Percentiles rank a stretch among this genome's conserved stretches.
Evolutionary conservation across 2,888 invertebrate genomes (phyloP).

Genomic region (Drosophila prolongata): DNA sequence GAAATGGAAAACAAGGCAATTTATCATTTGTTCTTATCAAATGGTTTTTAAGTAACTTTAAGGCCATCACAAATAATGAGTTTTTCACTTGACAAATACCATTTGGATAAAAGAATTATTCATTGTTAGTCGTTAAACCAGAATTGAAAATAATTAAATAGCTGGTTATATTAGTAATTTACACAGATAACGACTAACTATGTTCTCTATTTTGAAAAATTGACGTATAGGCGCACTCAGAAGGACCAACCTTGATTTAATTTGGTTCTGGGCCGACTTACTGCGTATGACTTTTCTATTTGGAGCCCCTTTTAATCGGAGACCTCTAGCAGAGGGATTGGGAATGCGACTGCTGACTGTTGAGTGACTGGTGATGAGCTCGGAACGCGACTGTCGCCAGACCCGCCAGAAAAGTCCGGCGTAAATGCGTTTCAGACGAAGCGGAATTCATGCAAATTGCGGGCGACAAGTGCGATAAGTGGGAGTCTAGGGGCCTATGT

Average conservation of each 20-base stretch:
- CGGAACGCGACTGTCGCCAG: slow-evolving; percentile 30
- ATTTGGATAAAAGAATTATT: too few species aligned
- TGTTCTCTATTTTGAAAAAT: too few species aligned
- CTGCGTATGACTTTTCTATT: background rate
- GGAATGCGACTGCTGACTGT: slow-evolving; percentile 15
- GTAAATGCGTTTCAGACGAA: slow-evolving; percentile 39
- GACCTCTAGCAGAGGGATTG: background rate
- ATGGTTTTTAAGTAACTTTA: slow-evolving; percentile 1
- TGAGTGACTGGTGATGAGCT: slow-evolving; percentile 24
- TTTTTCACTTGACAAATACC: too few species aligned
- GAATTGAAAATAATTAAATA: background rate
- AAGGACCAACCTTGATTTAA: background rate
- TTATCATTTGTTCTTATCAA: slow-evolving; percentile 2
- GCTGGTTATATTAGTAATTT: too few species aligned
- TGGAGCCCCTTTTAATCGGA: background rate
- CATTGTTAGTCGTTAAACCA: background rate
- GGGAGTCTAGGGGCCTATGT: slow-evolving; percentile 64
- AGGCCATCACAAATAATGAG: background rate
- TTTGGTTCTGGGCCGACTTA: slow-evolving; percentile 5
- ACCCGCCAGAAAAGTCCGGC: slow-evolving; percentile 21
- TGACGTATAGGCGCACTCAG: too few species aligned
- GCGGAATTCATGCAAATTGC: slow-evolving; percentile 37
- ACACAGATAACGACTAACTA: too few species aligned
- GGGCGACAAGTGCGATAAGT: slow-evolving; percentile 56
- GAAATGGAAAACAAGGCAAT: slow-evolving; percentile 11